phyloP scores from a whole-genome alignment of 2,797 vertebrate genomes.

The Diceros bicornis region DNA sequence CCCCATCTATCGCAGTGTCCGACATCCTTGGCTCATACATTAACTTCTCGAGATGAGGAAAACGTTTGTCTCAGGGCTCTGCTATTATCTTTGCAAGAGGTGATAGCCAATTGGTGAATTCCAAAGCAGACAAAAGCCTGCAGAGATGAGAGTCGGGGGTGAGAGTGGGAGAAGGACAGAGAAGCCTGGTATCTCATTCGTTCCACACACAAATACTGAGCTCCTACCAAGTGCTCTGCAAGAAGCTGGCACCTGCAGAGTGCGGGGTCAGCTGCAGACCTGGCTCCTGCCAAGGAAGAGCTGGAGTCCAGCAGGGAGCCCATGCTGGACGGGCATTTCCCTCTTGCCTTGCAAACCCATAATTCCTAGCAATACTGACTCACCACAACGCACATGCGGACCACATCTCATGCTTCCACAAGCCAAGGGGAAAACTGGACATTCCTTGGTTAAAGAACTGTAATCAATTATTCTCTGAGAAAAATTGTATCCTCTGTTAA shows the following conservation, averaged over 20 bases:
- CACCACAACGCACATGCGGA: fast-evolving
- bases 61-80: neutral
- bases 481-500: neutral
- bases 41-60: neutral
- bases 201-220: neutral
- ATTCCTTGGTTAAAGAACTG: neutral
- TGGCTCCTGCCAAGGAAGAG: neutral
- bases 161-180: neutral
- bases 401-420: neutral
- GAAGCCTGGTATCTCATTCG: neutral
- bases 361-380: too few species aligned
- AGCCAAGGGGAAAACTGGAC: neutral
- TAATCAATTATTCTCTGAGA: neutral
- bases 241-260: neutral
- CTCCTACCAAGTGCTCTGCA: neutral
- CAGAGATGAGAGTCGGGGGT: neutral
- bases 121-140: neutral
- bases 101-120: neutral
- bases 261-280: neutral
- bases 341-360: neutral
- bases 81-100: neutral
- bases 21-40: neutral
- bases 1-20: neutral
- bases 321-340: neutral
- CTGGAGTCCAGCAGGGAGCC: neutral